Base-by-base conservation (phyloP, 2,113 vertebrate genomes). In the Hipposideros armiger region DNA sequence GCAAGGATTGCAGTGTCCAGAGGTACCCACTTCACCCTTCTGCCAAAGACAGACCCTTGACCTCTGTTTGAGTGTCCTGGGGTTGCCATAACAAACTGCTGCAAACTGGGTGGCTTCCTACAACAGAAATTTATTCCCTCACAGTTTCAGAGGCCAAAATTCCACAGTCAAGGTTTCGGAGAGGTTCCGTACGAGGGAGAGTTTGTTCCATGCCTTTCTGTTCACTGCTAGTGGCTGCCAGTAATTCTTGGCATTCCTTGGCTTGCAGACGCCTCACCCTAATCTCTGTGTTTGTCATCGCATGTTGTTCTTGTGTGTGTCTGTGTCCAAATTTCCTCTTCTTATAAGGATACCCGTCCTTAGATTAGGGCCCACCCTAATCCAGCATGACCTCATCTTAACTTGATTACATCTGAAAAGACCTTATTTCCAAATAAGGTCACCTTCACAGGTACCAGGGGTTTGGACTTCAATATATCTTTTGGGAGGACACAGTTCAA, bases 291-390 rank as follows among this genome's bases (percentile, higher is more conserved):
- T 95, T 93, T 95, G 87, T 89, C 87, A 67, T 94, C 67, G 78
- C 83, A 77, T 73, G 78, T 30, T 93, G 72, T 94, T 95, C 90
- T 89, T 76, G 40, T 70, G 84, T 90, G 77, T 95, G 52, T 95
- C 66, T 73, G 11, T 78, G 45, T 90, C 74, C 90, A 64, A 94
- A 95, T 97, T 96, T 88, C 90, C 74, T 95, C 80, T 67, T 95
- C 92, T 86, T 90, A 54, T 94, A 89, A 95, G 84, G 90, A 96
- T 74, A 90, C 47, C 45, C 80, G 88, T 85, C 84, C 60, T 83
- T 93, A 64, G 52, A 66, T 54, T 47, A 74, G 64, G n/a, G 32
- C 52, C 76, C 20, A 19, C 7, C 28, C 64, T 50, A 87, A 78
- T 74, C 56, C 80, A 28, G 3, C 62, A 76, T 93, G 87, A 32